A percentile compares a stretch with the other conserved stretches of the same genome.
phyloP scores from a whole-genome alignment of 2,888 invertebrate genomes.

The Blera fallax region DNA sequence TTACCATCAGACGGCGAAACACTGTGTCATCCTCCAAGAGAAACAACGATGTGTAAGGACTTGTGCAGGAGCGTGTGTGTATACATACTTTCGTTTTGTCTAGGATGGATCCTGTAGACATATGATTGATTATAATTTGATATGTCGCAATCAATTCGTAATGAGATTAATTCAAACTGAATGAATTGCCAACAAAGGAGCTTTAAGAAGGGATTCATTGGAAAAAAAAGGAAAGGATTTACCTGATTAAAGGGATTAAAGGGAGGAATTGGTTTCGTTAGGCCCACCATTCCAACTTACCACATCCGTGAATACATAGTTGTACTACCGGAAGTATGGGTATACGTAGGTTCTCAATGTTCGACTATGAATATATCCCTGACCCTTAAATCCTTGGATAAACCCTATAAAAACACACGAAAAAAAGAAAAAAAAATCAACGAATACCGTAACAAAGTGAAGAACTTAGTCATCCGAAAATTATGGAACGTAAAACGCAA shows the following conservation, averaged over 20 bases:
- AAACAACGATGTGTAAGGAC: not conserved
- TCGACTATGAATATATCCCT: constrained; percentile 7
- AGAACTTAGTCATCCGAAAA: constrained; percentile 35
- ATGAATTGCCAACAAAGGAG: constrained; percentile 14
- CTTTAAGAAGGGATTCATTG: not conserved
- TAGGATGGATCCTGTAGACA: constrained; percentile 4
- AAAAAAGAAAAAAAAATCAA: not conserved
- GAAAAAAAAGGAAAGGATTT: not conserved
- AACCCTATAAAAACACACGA: not conserved
- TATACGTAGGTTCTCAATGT: not conserved
- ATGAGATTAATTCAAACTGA: constrained; percentile 48
- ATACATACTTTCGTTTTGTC: not conserved
- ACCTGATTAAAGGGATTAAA: not conserved
- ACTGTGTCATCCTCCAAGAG: not conserved
- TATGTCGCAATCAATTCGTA: constrained; percentile 65
- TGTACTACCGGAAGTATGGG: not conserved
- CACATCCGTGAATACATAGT: not conserved
- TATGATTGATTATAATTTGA: constrained; percentile 67
- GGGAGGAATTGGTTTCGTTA: not conserved
- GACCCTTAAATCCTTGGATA: not conserved
- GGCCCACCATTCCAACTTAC: not conserved
- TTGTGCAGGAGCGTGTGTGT: not conserved
- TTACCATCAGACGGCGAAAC: constrained; percentile 37
- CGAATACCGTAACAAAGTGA: not conserved
- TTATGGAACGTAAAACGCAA: constrained; percentile 22